A percentile compares a stretch with the other conserved stretches of the same genome.
These are phyloP conservation scores for Bombus difficillimus DNA, from an alignment of 1,140 invertebrate species.

Conservation along the genomic window DNA sequence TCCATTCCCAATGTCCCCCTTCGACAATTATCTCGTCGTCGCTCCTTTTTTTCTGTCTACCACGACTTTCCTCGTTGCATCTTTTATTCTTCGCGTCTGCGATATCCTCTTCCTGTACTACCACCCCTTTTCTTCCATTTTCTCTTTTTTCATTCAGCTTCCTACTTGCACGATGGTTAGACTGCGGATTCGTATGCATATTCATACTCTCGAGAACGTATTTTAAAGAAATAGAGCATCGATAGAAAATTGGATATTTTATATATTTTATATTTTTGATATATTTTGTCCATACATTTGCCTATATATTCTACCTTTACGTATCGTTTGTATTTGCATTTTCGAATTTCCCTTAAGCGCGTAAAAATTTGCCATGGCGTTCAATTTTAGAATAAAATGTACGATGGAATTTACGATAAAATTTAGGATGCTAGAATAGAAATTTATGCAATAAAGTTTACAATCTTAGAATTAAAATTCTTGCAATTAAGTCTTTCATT, in stretches of 20 bases:
- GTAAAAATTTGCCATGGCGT: neutral
- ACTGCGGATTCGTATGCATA: no score
- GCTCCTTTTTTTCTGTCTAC: conserved; percentile 17
- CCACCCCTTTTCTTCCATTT: neutral
- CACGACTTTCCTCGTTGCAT: neutral
- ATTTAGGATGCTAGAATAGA: neutral
- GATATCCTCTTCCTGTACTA: conserved; percentile 32
- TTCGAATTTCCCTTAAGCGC: no score
- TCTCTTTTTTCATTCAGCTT: neutral
- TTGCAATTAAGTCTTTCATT: no score
- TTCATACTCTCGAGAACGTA: no score
- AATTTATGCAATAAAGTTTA: neutral
- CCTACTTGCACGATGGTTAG: neutral
- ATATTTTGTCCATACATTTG: no score
- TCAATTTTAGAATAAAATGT: neutral
- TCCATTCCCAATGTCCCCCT: conserved; percentile 1
- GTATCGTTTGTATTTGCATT: no score
- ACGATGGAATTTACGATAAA: neutral
- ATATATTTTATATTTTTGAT: no score
- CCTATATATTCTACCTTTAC: no score
- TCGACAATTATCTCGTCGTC: conserved; percentile 11
- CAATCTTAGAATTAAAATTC: neutral
- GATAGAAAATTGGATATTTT: no score
- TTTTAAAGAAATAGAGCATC: no score
- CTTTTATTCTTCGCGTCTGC: neutral